Evolutionary conservation across 2,888 invertebrate species (phyloP), one percentile per base, ranked within the genome.

Genomic region (Syritta pipiens): DNA sequence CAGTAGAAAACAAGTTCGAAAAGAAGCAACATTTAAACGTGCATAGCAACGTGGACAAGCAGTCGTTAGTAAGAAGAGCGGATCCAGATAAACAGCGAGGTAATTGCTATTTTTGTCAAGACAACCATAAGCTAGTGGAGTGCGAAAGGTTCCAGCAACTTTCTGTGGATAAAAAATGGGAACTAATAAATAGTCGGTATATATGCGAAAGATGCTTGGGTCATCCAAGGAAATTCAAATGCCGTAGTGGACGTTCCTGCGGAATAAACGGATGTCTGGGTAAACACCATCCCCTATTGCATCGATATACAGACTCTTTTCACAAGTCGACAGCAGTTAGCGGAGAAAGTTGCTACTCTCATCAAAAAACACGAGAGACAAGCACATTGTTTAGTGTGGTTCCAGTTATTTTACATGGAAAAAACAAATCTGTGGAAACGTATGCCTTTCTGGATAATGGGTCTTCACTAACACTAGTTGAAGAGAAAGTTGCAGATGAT

Each of bases 361-460:
- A 48, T 28, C 57, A 57, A 19, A 4, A 28, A 0, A 3, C 6
- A 6, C 17, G 7, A 3, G 12, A 4, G 4, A 30, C 5, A 10
- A 7, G 40, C 10, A 42, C 42, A 9, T 10, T 42, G 7, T 28
- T 57, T 20, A 12, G 42, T 0, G 7, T 42, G 7, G 4, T 28
- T 20, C 57, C 40, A 28, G 57, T 42, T 10, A 17, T 40, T 2
- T 17, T 57, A 10, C 10, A 30, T 57, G 28, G 20, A 2, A 57
- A 42, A 10, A 42, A 20, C 1, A 26, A 17, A 4, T 28, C 57
- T 0, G 3, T 57, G 17, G 10, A 28, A 1, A 57, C 42, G 7
- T 57, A 19, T 20, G 57, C 57, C 1, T 57, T 42, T 12, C 12
- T 57, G 26, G 42, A 57, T 20, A 57, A 28, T 7, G 57, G 42